Percentiles rank a stretch among this genome's conserved stretches.
Evolutionary conservation across 2,113 vertebrate genomes (phyloP).

Genomic region (Dolichotis patagonum): DNA sequence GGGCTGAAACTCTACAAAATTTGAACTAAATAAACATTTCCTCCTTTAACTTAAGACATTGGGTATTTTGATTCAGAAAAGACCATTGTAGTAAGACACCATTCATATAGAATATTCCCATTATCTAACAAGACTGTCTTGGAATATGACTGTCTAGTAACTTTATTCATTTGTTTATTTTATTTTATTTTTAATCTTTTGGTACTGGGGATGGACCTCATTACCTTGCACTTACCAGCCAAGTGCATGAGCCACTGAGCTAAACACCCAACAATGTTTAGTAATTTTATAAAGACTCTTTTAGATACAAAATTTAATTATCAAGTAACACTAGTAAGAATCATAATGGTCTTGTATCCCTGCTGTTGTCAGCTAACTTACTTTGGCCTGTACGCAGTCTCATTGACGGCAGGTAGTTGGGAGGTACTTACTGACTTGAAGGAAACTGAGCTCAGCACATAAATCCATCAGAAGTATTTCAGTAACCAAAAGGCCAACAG

Average conservation of each 20-base stretch:
- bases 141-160: background rate
- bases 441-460: background rate
- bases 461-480: background rate
- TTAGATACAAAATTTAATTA: background rate
- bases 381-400: background rate
- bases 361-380: background rate
- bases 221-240: too few species aligned
- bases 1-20: background rate
- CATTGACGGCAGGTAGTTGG: background rate
- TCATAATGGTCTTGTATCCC: background rate
- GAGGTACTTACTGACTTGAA: background rate
- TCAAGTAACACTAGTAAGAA: background rate
- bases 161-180: too few species aligned
- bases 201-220: too few species aligned
- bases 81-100: background rate
- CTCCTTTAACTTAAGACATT: background rate
- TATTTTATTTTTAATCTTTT: too few species aligned
- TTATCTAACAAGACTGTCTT: background rate
- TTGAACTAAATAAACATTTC: background rate
- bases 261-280: background rate
- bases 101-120: background rate
- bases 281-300: background rate
- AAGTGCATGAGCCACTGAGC: too few species aligned
- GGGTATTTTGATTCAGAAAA: background rate
- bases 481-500: background rate